Base-by-base conservation (phyloP, 1,140 invertebrate genomes). In the Arion vulgaris region DNA sequence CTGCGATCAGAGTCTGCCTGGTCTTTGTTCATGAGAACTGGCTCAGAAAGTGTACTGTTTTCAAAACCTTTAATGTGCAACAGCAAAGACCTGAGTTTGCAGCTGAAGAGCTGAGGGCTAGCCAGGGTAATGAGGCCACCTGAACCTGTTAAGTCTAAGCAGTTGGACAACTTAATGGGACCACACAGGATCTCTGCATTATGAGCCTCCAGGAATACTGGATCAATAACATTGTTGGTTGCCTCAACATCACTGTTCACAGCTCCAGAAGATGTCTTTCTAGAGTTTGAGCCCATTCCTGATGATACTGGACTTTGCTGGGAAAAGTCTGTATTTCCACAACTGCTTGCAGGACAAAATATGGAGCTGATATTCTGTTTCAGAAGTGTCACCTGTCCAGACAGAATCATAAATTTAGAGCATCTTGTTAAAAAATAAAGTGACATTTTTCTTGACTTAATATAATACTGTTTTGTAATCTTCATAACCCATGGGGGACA, bases 151-250 rank as follows among this genome's bases (percentile, higher is more conserved):
- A 97, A 89, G 92, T 98, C 96, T 82, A 98, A 93, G 84, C 95
- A 96, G 0, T 95, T 94, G 17, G 95, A 94, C 5, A 98, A 92
- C 87, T 95, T 95, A 0, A 98, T 94, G 15, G 97, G 97, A 2
- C 97, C 97, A 80, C 96, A 97, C 17, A 98, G 91, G 78, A 98
- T 95, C 90, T 98, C 96, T 0, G 96, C 96, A 92, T 97, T 96
- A 88, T 97, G 96, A 19, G 95, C 95, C 84, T 95, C 94, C 53
- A 97, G 93, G 92, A 97, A 98, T 90, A 96, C 95, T 80, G 96
- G 95, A 76, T 90, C 88, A 69, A 82, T 53, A 23, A 85, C 84
- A 80, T 74, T 74, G 36, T 85, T 85, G 28, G 77, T 41, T 5
- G 34, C 17, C 38, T 80, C 66, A n/a, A 15, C 76, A 36, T 57